phyloP scores from a whole-genome alignment of 2,888 invertebrate species.

The Theretra japonica region DNA sequence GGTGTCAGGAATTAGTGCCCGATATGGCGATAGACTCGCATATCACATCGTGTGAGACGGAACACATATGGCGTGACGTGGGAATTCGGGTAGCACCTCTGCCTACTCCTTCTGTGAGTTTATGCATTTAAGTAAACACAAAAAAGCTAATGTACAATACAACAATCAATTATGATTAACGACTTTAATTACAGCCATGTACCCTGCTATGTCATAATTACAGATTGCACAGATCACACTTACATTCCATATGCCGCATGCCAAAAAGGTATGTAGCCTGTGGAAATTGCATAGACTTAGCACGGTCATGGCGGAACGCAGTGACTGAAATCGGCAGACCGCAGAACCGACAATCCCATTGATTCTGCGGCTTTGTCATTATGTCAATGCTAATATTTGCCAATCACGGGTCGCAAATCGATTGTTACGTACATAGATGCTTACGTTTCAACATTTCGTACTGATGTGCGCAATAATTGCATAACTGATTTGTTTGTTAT shows the following conservation, averaged over 20 bases:
- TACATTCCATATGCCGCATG: not conserved
- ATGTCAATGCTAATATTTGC: conserved; percentile 78
- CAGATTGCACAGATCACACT: not conserved
- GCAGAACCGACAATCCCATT: conserved; percentile 65
- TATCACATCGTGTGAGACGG: too few relatives aligned
- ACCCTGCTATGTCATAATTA: not conserved
- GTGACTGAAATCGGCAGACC: conserved; percentile 59
- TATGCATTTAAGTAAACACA: too few relatives aligned
- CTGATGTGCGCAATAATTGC: not conserved
- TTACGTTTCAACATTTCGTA: not conserved
- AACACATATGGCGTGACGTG: too few relatives aligned
- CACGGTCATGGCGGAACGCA: conserved; percentile 37
- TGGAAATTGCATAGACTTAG: conserved; percentile 20
- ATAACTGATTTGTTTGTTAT: not conserved
- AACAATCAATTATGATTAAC: too few relatives aligned
- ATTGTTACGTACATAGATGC: conserved; percentile 34
- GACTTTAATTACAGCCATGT: too few relatives aligned
- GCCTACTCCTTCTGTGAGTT: too few relatives aligned
- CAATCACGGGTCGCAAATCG: conserved; percentile 60
- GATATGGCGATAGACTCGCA: too few relatives aligned
- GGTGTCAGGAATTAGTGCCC: too few relatives aligned
- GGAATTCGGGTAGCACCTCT: too few relatives aligned
- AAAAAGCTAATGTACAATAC: too few relatives aligned
- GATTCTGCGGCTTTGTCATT: conserved; percentile 78
- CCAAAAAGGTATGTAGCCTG: not conserved